phyloP scores from a whole-genome alignment of 2,888 invertebrate genomes.

The Brenthis ino region DNA sequence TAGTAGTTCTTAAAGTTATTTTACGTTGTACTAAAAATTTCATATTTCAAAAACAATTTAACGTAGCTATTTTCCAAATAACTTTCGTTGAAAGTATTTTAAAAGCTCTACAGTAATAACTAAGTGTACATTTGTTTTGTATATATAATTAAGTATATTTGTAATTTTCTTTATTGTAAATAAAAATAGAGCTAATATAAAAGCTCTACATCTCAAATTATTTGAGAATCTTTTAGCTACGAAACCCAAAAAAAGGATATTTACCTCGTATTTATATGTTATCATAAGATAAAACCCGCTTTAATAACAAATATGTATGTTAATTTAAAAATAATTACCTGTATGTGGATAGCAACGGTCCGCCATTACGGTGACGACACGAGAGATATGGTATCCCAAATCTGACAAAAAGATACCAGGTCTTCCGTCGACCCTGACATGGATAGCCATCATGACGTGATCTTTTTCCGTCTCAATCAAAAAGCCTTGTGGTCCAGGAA shows the following conservation, averaged over 20 bases:
- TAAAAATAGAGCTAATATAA: too few relatives aligned
- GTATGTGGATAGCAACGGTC: conserved; percentile 95
- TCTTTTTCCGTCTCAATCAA: conserved; percentile 91
- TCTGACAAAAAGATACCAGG: conserved; percentile 91
- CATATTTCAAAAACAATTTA: too few relatives aligned
- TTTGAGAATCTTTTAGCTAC: too few relatives aligned
- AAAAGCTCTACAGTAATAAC: too few relatives aligned
- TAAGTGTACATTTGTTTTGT: too few relatives aligned
- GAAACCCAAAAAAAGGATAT: not conserved
- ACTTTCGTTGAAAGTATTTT: too few relatives aligned
- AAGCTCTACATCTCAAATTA: too few relatives aligned
- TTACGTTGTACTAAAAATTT: too few relatives aligned
- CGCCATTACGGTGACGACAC: conserved; percentile 93
- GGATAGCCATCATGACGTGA: conserved; percentile 91
- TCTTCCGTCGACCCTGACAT: conserved; percentile 88
- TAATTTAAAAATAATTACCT: conserved; percentile 68
- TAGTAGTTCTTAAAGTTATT: too few relatives aligned
- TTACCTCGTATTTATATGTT: not conserved
- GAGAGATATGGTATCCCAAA: conserved; percentile 94
- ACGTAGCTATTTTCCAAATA: too few relatives aligned
- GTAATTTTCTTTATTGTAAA: too few relatives aligned
- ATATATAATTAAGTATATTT: too few relatives aligned
- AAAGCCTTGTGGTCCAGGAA: conserved; percentile 83
- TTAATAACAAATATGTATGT: not conserved
- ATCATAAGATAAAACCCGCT: not conserved